Conservation (phyloP, 2,888 invertebrate genomes). For the Euclidia mi region DNA sequence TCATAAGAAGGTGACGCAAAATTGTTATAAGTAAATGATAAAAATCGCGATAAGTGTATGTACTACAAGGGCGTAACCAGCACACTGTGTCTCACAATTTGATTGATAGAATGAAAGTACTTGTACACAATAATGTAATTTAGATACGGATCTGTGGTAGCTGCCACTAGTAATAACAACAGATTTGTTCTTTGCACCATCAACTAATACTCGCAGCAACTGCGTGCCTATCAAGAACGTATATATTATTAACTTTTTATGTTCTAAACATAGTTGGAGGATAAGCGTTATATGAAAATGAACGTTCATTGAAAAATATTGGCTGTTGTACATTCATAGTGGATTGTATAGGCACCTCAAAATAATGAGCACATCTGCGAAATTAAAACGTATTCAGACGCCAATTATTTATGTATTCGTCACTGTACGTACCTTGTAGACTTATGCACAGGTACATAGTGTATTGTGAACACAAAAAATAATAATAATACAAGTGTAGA, state of each 20-base stretch:
- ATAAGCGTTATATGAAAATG: background rate
- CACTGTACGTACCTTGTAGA: background rate
- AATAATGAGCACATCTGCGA: too few species aligned
- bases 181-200: background rate
- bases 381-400: too few species aligned
- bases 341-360: too few species aligned
- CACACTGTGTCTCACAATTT: conserved; percentile 51
- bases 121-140: conserved; percentile 24
- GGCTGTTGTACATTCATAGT: background rate
- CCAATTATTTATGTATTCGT: background rate
- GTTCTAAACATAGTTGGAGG: background rate
- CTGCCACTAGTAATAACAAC: background rate
- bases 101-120: conserved; percentile 49
- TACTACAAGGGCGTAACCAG: conserved; percentile 75
- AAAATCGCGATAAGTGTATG: conserved; percentile 76
- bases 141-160: conserved; percentile 14
- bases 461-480: too few species aligned
- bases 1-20: conserved; percentile 80
- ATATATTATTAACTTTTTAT: conserved; percentile 2
- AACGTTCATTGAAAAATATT: background rate
- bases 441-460: background rate
- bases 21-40: conserved; percentile 79
- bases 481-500: too few species aligned
- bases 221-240: too few species aligned
- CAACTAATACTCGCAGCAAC: too few species aligned